Percentiles rank a stretch among this genome's conserved stretches.
Conservation (phyloP, 92 coral and sea anemone species). For the Zoanthus gigantus region DNA sequence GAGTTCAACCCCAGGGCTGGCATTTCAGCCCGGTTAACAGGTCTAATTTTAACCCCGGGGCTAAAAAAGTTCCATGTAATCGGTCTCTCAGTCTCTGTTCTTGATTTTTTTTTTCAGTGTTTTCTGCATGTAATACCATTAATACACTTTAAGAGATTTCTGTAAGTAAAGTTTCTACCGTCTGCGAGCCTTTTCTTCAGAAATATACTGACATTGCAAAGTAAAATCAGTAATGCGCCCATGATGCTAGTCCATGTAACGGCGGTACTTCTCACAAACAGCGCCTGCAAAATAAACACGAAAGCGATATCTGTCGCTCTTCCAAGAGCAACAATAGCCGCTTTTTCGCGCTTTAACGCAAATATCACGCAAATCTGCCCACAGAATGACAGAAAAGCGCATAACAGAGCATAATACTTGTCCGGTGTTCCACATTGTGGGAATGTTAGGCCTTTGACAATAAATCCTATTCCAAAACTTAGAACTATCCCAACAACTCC, state of each 20-base stretch:
- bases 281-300: conserved; percentile 69
- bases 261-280: conserved; percentile 46
- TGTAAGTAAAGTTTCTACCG: background rate
- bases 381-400: conserved; percentile 48
- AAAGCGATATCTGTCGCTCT: conserved; percentile 73
- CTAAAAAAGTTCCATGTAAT: too few species aligned
- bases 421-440: conserved; percentile 62
- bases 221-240: conserved; percentile 70
- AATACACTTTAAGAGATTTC: conserved; percentile 2
- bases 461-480: conserved; percentile 28
- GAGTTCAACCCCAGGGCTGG: too few species aligned
- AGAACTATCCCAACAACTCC: conserved; percentile 56
- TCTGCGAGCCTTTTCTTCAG: conserved; percentile 34
- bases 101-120: too few species aligned
- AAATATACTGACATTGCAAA: conserved; percentile 70
- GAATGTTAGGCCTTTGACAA: conserved; percentile 46
- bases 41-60: too few species aligned
- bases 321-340: conserved; percentile 65
- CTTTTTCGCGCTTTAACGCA: conserved; percentile 70
- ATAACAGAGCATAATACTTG: conserved; percentile 25
- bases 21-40: too few species aligned
- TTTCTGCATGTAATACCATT: too few species aligned
- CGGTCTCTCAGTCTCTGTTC: too few species aligned
- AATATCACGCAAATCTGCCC: conserved; percentile 60
- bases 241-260: conserved; percentile 65